Conservation (phyloP, 1,140 invertebrate genomes). For the Himalopsyche phryganea region DNA sequence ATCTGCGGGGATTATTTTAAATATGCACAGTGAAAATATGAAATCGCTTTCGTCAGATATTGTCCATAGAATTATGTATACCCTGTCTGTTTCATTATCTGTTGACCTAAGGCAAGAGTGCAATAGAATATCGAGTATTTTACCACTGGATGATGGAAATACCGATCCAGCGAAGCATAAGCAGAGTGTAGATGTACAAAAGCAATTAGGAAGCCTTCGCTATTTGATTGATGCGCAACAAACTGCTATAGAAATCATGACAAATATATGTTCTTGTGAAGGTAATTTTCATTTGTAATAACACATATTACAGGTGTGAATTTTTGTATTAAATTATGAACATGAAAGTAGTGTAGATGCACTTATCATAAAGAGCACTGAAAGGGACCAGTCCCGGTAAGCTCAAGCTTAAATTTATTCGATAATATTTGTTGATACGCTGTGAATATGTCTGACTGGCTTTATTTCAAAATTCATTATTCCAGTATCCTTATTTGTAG, state of each 20-base stretch:
- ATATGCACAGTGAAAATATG: conserved; percentile 46
- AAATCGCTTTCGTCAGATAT: conserved; percentile 40
- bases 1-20: conserved; percentile 54
- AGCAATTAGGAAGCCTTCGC: conserved; percentile 48
- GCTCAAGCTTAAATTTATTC: no score
- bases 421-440: no score
- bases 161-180: conserved; percentile 37
- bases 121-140: conserved; percentile 49
- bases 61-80: conserved; percentile 44
- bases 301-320: no score
- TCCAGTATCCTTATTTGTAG: no score
- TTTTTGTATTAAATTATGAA: no score
- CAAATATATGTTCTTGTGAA: conserved; percentile 66
- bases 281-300: conserved; percentile 40
- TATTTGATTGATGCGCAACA: conserved; percentile 61
- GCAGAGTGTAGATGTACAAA: conserved; percentile 37
- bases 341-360: no score
- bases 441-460: no score
- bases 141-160: conserved; percentile 42
- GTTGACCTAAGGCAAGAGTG: conserved; percentile 44
- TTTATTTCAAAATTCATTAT: no score
- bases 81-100: conserved; percentile 49
- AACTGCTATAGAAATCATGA: conserved; percentile 64
- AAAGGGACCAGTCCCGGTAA: no score
- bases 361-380: no score